phyloP scores from a whole-genome alignment of 2,797 vertebrate species.

The Nothura maculosa region DNA sequence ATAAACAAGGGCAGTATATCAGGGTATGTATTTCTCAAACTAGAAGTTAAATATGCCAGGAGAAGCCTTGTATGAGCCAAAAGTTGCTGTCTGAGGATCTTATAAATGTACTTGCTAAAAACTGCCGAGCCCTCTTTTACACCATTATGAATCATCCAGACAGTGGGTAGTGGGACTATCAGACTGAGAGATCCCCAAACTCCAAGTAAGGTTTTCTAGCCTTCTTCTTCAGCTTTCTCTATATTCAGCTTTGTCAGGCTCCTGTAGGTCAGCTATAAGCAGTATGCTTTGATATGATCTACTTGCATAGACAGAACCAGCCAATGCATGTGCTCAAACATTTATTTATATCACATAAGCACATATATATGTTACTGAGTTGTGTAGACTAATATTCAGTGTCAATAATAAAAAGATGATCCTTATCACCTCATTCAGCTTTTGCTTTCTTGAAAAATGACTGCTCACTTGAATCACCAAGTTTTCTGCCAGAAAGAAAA shows the following conservation, averaged over 20 bases:
- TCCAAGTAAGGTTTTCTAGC: background rate
- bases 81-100: background rate
- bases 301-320: background rate
- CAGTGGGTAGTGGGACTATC: background rate
- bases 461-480: background rate
- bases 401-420: background rate
- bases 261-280: background rate
- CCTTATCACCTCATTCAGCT: background rate
- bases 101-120: background rate
- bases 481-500: conserved; percentile 26
- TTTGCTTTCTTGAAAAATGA: background rate
- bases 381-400: background rate
- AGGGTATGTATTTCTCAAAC: background rate
- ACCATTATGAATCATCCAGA: background rate
- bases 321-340: background rate
- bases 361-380: background rate
- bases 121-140: background rate
- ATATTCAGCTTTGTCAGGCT: background rate
- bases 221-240: background rate
- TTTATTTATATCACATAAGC: background rate
- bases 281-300: background rate
- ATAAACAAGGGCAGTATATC: background rate
- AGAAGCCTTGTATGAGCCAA: background rate
- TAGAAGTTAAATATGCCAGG: background rate
- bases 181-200: background rate